Evolutionary conservation across 2,113 vertebrate species (phyloP).

Genomic region (Pseudopodoces humilis): DNA sequence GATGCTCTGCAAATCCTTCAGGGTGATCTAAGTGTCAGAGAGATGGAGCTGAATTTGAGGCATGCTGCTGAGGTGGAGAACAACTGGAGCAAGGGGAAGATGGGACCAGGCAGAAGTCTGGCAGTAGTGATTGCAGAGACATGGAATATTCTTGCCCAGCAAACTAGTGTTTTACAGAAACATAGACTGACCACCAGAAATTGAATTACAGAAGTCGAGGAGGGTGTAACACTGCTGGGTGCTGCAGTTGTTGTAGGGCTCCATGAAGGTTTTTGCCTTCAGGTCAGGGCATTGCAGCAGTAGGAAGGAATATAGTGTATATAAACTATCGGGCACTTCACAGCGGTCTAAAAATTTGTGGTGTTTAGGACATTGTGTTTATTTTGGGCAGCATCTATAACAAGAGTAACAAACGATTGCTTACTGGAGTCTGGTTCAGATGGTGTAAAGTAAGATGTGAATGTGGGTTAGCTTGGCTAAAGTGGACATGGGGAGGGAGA

Average conservation of each 20-base stretch:
- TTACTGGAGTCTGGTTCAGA: not conserved
- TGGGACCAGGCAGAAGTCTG: not conserved
- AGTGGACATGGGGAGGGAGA: not conserved
- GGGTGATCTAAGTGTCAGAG: not conserved
- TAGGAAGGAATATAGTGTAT: not conserved
- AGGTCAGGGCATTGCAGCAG: not conserved
- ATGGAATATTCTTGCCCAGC: not conserved
- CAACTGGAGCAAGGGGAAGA: not conserved
- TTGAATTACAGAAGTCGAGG: fast-evolving
- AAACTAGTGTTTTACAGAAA: not conserved
- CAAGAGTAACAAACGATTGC: not conserved
- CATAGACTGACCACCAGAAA: not conserved
- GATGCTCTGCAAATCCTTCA: not conserved
- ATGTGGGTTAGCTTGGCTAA: not conserved
- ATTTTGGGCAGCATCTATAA: not conserved
- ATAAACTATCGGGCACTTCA: not conserved
- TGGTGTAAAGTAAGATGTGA: not conserved
- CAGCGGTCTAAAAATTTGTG: not conserved
- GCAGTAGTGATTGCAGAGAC: not conserved
- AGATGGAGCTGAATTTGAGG: not conserved
- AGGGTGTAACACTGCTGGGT: not conserved
- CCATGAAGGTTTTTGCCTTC: not conserved
- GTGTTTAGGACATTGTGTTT: not conserved
- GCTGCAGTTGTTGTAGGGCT: not conserved
- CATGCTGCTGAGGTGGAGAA: not conserved